Percentiles rank a stretch among this genome's conserved stretches.
Evolutionary conservation across 1,140 invertebrate species (phyloP).

Genomic region (Caerostris extrusa): DNA sequence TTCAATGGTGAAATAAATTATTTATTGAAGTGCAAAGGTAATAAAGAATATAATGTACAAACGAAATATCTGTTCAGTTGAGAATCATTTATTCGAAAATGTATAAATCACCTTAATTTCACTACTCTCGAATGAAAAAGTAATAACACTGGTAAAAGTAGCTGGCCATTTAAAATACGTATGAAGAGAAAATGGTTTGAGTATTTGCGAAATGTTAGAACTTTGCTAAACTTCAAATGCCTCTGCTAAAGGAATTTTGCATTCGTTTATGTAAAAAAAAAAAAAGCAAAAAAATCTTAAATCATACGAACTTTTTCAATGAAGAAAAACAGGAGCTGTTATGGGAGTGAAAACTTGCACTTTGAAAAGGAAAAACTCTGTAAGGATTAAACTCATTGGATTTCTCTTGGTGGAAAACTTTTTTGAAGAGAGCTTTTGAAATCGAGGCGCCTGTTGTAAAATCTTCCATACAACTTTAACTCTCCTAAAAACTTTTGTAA

Average conservation of each 20-base stretch:
- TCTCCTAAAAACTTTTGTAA: neutral
- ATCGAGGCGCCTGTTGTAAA: neutral
- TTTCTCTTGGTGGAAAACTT: neutral
- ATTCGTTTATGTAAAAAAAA: neutral
- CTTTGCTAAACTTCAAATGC: neutral
- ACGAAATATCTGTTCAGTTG: too few species aligned
- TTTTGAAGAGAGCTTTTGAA: slow-evolving; percentile 14
- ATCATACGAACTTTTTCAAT: neutral
- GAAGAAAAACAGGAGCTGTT: neutral
- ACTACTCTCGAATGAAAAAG: too few species aligned
- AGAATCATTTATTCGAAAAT: too few species aligned
- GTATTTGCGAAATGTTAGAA: neutral
- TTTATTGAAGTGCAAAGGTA: too few species aligned
- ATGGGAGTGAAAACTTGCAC: neutral
- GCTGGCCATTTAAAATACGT: too few species aligned
- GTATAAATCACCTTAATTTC: too few species aligned
- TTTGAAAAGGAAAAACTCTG: neutral
- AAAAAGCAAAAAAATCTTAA: neutral
- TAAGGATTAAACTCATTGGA: slow-evolving; percentile 9
- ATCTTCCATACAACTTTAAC: neutral
- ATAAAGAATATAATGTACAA: too few species aligned
- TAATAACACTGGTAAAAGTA: too few species aligned
- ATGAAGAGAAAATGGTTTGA: too few species aligned
- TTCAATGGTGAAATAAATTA: too few species aligned
- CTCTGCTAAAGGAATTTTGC: neutral